Percentiles rank a stretch among this genome's conserved stretches.
Conservation (phyloP, 1,140 invertebrate genomes). For the Panonychus citri region DNA sequence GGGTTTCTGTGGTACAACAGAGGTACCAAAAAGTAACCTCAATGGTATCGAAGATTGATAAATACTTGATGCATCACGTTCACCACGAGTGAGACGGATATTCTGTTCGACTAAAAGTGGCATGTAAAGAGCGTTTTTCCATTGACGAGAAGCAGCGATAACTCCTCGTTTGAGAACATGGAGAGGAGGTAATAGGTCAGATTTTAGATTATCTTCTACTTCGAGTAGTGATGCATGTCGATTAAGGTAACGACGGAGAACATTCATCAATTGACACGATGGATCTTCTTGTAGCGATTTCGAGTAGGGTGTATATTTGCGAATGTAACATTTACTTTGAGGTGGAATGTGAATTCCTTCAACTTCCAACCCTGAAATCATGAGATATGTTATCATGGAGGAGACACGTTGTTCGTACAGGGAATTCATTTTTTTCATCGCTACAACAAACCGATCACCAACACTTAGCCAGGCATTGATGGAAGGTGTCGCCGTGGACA, state of each 20-base stretch:
- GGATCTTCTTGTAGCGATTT: constrained; percentile 84
- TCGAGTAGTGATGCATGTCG: constrained; percentile 37
- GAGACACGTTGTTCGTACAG: constrained; percentile 35
- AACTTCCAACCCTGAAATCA: constrained; percentile 74
- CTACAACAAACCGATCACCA: constrained; percentile 58
- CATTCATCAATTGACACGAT: constrained; percentile 71
- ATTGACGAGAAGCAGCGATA: constrained; percentile 71
- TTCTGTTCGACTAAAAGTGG: constrained; percentile 30
- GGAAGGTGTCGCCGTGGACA: constrained; percentile 81
- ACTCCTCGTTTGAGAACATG: constrained; percentile 70
- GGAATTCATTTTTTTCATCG: constrained; percentile 49
- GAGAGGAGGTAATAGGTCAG: constrained; percentile 57
- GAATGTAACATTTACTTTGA: constrained; percentile 56
- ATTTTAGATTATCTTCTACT: constrained; percentile 60
- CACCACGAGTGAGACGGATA: neutral
- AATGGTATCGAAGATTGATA: neutral
- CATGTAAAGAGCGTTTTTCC: constrained; percentile 88
- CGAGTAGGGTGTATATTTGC: constrained; percentile 55
- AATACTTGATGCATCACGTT: neutral
- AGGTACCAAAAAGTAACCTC: neutral
- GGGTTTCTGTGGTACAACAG: neutral
- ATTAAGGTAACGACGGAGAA: constrained; percentile 60
- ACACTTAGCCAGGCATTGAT: constrained; percentile 96
- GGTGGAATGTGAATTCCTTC: constrained; percentile 51
- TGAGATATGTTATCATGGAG: constrained; percentile 72